Percentiles rank a stretch among this genome's conserved stretches.
Evolutionary conservation across 2,113 vertebrate species (phyloP).

Genomic region (Mobula hypostoma): DNA sequence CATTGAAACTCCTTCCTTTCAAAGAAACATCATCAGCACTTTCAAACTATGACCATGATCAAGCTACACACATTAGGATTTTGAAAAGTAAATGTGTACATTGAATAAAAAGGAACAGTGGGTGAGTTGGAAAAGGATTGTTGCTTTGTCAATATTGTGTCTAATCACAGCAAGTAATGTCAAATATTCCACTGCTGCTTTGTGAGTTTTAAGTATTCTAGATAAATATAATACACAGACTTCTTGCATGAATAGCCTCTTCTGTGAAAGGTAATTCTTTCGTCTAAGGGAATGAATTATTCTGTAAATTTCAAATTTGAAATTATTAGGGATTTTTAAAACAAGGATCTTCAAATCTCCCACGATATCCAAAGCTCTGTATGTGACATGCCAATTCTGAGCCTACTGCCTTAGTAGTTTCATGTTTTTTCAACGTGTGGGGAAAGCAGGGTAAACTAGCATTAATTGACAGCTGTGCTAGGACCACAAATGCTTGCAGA

Average conservation of each 20-base stretch:
- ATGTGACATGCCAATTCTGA: background rate
- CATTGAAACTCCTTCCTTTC: background rate
- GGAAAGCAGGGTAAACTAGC: background rate
- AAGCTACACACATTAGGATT: background rate
- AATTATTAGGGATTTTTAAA: background rate
- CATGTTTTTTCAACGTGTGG: background rate
- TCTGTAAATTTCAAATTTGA: background rate
- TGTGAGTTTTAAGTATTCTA: no score
- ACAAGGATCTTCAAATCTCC: background rate
- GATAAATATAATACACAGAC: background rate
- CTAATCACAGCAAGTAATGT: no score
- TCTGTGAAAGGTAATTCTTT: background rate
- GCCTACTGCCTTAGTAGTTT: background rate
- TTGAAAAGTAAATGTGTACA: background rate
- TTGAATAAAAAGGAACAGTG: background rate
- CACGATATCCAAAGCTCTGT: background rate
- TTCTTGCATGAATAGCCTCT: background rate
- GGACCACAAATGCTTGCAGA: background rate
- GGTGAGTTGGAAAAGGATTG: background rate
- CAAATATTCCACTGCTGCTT: no score
- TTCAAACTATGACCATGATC: background rate
- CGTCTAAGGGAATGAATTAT: background rate
- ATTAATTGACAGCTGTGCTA: background rate
- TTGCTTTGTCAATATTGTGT: no score
- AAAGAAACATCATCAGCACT: background rate